These are phyloP conservation scores for Rattus rattus DNA, from an alignment of 2,113 vertebrate genomes.

Conservation along the genomic window DNA sequence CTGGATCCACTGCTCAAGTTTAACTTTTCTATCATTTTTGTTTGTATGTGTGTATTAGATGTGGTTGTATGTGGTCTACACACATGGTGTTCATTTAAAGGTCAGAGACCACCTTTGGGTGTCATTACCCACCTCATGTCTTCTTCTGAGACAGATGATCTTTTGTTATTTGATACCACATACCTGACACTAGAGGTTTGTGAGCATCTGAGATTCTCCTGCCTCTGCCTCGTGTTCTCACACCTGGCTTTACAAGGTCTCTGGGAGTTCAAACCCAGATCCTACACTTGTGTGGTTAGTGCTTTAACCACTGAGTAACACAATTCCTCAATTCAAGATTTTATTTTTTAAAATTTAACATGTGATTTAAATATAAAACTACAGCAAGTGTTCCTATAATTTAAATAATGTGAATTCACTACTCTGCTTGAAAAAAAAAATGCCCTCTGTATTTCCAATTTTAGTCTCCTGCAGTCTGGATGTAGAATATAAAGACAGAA, in stretches of 20 bases:
- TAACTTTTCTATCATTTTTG: background rate
- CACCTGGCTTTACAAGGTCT: background rate
- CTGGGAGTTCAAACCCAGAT: background rate
- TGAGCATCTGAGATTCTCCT: background rate
- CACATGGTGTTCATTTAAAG: background rate
- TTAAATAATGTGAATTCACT: background rate
- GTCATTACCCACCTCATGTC: background rate
- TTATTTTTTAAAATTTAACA: conserved; percentile 3
- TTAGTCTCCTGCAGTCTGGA: background rate
- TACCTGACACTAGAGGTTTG: background rate
- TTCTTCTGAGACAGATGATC: background rate
- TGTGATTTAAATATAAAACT: background rate
- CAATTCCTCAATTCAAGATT: background rate
- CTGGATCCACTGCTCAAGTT: background rate
- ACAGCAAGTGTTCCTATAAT: background rate
- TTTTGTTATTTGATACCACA: background rate
- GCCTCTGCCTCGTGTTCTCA: background rate
- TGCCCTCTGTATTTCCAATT: background rate
- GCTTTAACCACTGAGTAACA: background rate
- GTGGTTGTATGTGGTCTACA: background rate
- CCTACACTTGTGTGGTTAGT: background rate
- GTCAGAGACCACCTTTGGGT: background rate
- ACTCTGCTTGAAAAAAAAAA: conserved; percentile 5
- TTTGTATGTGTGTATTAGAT: background rate
- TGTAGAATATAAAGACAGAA: background rate